Conservation (phyloP, 2,113 vertebrate species). For the Platysteira castanea region DNA sequence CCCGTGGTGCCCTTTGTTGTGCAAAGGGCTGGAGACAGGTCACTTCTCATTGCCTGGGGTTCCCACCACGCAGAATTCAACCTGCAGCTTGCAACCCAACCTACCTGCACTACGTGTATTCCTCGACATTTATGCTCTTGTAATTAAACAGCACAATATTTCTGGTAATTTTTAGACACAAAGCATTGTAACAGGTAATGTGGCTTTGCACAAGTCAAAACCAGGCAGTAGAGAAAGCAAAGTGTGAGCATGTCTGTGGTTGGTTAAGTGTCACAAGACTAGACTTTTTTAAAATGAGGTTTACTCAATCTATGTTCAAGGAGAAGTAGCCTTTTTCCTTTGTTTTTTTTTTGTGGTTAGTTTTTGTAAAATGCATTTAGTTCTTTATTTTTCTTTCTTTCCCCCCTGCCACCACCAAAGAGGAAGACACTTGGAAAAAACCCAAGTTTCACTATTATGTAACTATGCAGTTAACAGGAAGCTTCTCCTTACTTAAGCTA, state of each 20-base stretch:
- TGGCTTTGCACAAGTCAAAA: neutral
- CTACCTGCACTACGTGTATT: accelerated
- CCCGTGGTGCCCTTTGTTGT: neutral
- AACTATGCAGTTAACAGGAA: neutral
- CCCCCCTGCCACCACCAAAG: neutral
- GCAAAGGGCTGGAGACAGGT: neutral
- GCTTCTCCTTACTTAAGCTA: neutral
- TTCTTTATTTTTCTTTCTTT: neutral
- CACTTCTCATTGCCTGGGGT: neutral
- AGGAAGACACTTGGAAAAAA: neutral
- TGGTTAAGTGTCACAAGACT: neutral
- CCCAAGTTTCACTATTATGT: neutral
- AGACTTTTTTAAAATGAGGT: neutral
- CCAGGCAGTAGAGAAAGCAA: neutral
- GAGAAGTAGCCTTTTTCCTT: neutral
- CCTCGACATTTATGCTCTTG: neutral
- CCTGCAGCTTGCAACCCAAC: neutral
- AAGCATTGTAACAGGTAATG: neutral
- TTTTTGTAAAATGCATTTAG: neutral
- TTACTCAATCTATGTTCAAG: neutral
- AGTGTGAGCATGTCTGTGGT: neutral
- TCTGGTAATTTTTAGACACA: neutral
- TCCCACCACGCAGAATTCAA: neutral
- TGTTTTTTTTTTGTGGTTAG: neutral
- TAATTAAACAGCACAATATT: neutral